Base-by-base conservation (phyloP, 1,140 invertebrate genomes). In the Rhopalosiphum padi region DNA sequence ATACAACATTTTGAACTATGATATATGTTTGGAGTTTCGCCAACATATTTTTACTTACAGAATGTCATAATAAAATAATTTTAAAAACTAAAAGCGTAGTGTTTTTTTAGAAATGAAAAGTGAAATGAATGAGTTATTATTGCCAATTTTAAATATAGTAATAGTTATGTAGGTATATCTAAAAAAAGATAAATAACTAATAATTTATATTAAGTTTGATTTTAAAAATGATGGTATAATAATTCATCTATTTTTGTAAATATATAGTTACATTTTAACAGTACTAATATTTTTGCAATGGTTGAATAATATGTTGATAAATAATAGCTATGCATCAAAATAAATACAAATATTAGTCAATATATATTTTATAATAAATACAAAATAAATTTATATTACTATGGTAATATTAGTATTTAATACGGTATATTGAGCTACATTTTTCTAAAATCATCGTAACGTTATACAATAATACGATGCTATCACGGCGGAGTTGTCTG, bases 21-120 rank as follows among this genome's bases (percentile, higher is more conserved):
- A 86, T 46, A 86, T 86, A 51, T 35, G 30, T 22, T 35, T 88
- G 48, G 48, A 88, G 48, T 88, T 88, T 51, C n/a, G 48, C 86
- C 48, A 51, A 53, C n/a, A 48, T 48, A 35, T 51, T 21, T 88
- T 51, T 51, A 35, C n/a, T 35, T n/a, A 35, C 11, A 35, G 46
- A 48, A 88, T 88, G 86, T 88, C 46, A 88, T 48, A 88, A 51
- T 23, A 88, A 22, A n/a, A 88, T 22, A 51, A 53, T 88, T 51
- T 48, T 88, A 35, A 51, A 87, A 88, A 88, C 86, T n/a, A 88
- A 88, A 35, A 88, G 21, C 86, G 86, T 88, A 68, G 30, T 68
- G 30, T 35, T 25, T 18, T 88, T 88, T 51, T 22, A 88, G 22
- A 51, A 51, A 51, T 8, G 21, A 53, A 88, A 88, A 88, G 86